Percentiles rank a stretch among this genome's conserved stretches.
These are phyloP conservation scores for Entomobrya multifasciata DNA, from an alignment of 2,888 invertebrate genomes.

Conservation along the genomic window DNA sequence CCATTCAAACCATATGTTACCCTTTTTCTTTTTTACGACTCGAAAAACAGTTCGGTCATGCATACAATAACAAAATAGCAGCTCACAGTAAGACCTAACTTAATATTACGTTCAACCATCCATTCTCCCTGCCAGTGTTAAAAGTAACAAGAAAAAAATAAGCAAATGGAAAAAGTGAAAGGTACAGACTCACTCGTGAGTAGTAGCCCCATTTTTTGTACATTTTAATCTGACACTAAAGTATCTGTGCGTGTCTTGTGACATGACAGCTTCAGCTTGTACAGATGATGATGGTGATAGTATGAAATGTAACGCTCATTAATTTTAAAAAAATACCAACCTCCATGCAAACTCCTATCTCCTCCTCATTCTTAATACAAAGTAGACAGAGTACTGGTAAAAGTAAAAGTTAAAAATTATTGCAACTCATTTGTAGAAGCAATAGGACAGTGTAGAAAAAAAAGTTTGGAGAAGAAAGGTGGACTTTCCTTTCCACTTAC, in stretches of 20 bases:
- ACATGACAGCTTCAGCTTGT: conserved; percentile 9
- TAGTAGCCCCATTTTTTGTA: neutral
- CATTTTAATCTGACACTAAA: conserved; percentile 53
- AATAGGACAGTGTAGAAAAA: neutral
- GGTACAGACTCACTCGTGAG: neutral
- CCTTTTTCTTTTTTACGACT: neutral
- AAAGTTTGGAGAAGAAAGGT: neutral
- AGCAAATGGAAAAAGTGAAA: neutral
- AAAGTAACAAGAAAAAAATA: neutral
- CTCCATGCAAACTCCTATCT: neutral
- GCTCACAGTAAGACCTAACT: no score
- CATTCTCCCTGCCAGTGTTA: no score
- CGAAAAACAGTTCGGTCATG: neutral
- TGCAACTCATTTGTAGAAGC: conserved; percentile 1
- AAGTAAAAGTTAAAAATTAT: neutral
- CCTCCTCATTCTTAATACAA: neutral
- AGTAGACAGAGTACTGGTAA: neutral
- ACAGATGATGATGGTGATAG: neutral
- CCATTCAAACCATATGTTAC: conserved; percentile 36
- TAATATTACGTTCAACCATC: no score
- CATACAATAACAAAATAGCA: neutral
- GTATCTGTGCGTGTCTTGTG: conserved; percentile 10
- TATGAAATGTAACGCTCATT: conserved; percentile 4
- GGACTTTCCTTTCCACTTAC: neutral
- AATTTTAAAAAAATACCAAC: conserved; percentile 8